phyloP scores from a whole-genome alignment of 2,888 invertebrate species.

The Agrenia bidenticulata region DNA sequence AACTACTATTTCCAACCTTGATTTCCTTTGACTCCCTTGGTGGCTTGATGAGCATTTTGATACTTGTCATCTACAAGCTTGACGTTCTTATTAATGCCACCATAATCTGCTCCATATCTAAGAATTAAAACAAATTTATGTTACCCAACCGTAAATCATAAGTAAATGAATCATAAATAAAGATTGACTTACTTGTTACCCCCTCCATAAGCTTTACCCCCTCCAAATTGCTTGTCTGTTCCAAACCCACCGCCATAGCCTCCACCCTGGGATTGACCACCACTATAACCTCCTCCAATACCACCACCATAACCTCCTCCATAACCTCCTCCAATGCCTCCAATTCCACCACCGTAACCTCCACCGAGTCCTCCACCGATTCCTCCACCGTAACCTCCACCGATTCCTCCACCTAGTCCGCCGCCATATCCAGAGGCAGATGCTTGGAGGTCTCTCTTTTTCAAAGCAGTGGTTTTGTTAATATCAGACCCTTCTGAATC shows the following conservation, averaged over 20 bases:
- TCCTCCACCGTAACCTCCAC: slow-evolving; percentile 27
- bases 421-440: slow-evolving; percentile 39
- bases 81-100: slow-evolving; percentile 41
- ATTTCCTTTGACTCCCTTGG: slow-evolving; percentile 43
- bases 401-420: slow-evolving; percentile 36
- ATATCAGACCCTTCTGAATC: slow-evolving; percentile 11
- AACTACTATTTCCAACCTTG: slow-evolving; percentile 23
- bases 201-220: slow-evolving; percentile 34
- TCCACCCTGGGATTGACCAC: slow-evolving; percentile 14
- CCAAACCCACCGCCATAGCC: slow-evolving; percentile 27
- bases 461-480: slow-evolving; percentile 4
- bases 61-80: slow-evolving; percentile 38
- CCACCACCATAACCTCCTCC: slow-evolving; percentile 21
- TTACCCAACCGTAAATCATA: too few species aligned
- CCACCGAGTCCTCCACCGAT: slow-evolving; percentile 28
- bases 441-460: slow-evolving; percentile 38
- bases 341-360: slow-evolving; percentile 27
- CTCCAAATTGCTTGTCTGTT: slow-evolving; percentile 29
- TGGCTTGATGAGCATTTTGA: slow-evolving; percentile 29
- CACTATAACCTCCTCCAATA: slow-evolving; percentile 27
- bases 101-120: slow-evolving; percentile 41
- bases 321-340: slow-evolving; percentile 8
- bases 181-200: slow-evolving; percentile 27
- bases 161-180: too few species aligned
- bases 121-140: too few species aligned